Evolutionary conservation across 2,888 invertebrate genomes (phyloP), one percentile per base, ranked within the genome.

Genomic region (Tachystola acroxantha): DNA sequence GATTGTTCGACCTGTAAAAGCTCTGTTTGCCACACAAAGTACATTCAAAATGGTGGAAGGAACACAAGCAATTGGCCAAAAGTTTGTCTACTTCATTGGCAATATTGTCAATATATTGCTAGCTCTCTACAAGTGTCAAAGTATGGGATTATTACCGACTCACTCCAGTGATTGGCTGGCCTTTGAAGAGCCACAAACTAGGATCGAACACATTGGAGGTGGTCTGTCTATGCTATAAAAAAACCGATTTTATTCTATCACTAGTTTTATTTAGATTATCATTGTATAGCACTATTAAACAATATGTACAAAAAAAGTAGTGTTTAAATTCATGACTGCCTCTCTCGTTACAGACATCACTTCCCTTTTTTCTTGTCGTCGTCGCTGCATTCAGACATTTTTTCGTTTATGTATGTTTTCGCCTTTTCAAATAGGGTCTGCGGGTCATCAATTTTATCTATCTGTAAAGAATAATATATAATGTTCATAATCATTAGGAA

Each of bases 151-250:
- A 14, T 80, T 99, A 36, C 99, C 99, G 1, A 98, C 98, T 32
- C 97, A 99, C 80, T 93, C 98, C 1, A 98, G 98, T 26, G 99
- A 99, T 77, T 99, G 99, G 99, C 81, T 99, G 43, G 98, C 98
- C 36, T 99, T 99, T 88, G 96, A 97, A 36, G 95, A 98, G 67
- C 96, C 97, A 1, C 95, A 94, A 67, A 91, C 91, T 36, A 89
- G 95, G 64, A 88, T 94, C 40, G 96, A 96, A 77, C 94, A 93
- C 79, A 92, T 94, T 57, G 95, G 95, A 27, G 96, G 96, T 45
- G 96, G 96, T 36, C 70, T 93, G 41, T 89, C 90, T 45, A 87
- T 93, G 57, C 70, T 90, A 52, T 89, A 81, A 81, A 53, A 33
- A 34, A 45, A 43, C 43, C 46, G 72, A 9, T 25, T 16, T 27